These are phyloP conservation scores for Myrmophylax atrothorax DNA, from an alignment of 2,113 vertebrate species.

Conservation along the genomic window DNA sequence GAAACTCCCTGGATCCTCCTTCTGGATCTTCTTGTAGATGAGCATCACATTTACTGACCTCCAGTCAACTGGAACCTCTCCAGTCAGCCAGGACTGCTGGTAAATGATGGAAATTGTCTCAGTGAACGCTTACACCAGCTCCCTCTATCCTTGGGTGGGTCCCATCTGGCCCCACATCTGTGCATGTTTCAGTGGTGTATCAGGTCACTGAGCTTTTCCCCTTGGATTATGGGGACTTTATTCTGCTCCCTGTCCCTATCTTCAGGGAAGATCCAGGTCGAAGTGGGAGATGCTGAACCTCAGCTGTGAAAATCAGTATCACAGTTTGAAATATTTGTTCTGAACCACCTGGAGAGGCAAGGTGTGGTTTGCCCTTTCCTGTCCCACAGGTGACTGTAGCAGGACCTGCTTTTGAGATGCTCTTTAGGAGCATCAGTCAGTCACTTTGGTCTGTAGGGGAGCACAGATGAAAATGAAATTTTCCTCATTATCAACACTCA, in stretches of 20 bases:
- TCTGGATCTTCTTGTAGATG: background rate
- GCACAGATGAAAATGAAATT: background rate
- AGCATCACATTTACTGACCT: background rate
- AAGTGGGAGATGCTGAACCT: background rate
- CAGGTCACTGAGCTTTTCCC: background rate
- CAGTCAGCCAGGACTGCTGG: background rate
- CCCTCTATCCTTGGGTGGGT: background rate
- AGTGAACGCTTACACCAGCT: background rate
- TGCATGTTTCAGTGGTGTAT: background rate
- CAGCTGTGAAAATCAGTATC: background rate
- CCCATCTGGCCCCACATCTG: accelerated
- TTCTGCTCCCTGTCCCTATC: background rate
- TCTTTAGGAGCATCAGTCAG: background rate
- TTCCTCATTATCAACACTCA: background rate
- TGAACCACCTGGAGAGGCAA: background rate
- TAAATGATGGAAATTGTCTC: background rate
- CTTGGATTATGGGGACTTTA: background rate
- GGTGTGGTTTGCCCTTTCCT: background rate
- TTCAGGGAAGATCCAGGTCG: background rate
- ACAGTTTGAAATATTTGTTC: background rate
- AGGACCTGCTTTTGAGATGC: background rate
- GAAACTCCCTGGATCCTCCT: background rate
- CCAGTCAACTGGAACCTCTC: background rate
- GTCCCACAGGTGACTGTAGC: background rate
- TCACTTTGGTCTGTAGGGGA: background rate